Evolutionary conservation across 2,888 invertebrate species (phyloP).

Genomic region (Matsumyia berberina): DNA sequence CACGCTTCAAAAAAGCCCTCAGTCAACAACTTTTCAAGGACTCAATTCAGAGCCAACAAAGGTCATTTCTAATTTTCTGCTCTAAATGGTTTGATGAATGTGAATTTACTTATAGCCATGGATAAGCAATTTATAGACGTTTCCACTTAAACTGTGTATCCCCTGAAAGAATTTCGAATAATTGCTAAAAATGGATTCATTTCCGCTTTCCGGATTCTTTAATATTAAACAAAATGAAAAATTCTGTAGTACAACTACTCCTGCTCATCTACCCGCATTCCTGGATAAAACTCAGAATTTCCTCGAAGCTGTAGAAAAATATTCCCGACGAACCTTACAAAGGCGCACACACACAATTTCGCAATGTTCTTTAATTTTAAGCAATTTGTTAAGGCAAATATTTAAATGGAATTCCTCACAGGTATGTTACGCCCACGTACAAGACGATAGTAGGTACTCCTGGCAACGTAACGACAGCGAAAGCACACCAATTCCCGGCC

Average conservation of each 20-base stretch:
- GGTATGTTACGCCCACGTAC: neutral
- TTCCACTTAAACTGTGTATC: no score
- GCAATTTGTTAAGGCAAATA: slow-evolving; percentile 41
- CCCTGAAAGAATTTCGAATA: no score
- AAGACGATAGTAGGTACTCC: neutral
- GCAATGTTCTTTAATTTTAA: slow-evolving; percentile 27
- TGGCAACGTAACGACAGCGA: neutral
- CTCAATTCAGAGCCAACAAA: no score
- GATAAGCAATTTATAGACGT: no score
- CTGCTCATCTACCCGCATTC: no score
- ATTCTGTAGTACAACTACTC: neutral
- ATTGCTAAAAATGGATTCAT: no score
- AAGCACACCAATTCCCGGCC: neutral
- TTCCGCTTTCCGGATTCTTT: no score
- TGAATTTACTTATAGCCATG: no score
- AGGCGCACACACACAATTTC: neutral
- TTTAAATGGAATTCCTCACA: slow-evolving; percentile 25
- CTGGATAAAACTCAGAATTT: neutral
- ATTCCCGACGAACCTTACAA: neutral
- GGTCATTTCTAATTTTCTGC: no score
- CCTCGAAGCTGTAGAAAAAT: neutral
- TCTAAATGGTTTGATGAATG: no score
- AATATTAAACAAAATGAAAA: neutral
- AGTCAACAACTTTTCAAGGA: no score
- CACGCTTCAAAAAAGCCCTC: no score